Evolutionary conservation across 2,113 vertebrate species (phyloP).

Genomic region (Anarhynchus alexandrinus): DNA sequence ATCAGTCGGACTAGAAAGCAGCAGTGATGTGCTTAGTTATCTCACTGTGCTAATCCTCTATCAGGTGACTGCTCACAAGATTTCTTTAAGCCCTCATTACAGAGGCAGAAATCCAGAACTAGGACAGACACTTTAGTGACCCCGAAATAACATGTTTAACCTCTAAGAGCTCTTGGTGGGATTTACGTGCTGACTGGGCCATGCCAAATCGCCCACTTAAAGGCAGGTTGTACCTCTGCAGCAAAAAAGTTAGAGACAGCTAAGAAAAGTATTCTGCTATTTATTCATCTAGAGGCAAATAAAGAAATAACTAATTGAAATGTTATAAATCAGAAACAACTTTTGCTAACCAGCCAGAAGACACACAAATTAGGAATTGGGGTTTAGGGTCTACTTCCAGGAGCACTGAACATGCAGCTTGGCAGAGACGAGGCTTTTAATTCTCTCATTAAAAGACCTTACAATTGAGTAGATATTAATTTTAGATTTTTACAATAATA

Average conservation of each 20-base stretch:
- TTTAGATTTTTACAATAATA: neutral
- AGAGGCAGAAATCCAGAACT: conserved; percentile 24
- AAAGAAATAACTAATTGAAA: neutral
- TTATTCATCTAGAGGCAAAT: neutral
- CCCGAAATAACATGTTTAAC: conserved; percentile 19
- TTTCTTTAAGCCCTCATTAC: conserved; percentile 51
- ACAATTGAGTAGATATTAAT: neutral
- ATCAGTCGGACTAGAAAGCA: neutral
- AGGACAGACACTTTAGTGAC: conserved; percentile 52
- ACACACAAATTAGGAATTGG: neutral
- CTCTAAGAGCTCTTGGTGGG: neutral
- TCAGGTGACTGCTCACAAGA: conserved; percentile 85
- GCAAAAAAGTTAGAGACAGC: neutral
- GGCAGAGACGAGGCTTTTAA: neutral
- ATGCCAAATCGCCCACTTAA: neutral
- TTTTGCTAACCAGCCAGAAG: neutral
- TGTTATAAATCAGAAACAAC: neutral
- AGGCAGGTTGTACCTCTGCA: neutral
- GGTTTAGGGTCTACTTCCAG: neutral
- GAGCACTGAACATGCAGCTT: conserved; percentile 18
- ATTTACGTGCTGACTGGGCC: neutral
- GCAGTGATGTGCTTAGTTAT: conserved; percentile 27
- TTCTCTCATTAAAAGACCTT: conserved; percentile 5
- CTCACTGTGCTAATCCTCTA: conserved; percentile 72
- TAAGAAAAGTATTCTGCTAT: neutral